Conservation (phyloP, 2,797 vertebrate genomes). For the Gephyroberyx darwinii region DNA sequence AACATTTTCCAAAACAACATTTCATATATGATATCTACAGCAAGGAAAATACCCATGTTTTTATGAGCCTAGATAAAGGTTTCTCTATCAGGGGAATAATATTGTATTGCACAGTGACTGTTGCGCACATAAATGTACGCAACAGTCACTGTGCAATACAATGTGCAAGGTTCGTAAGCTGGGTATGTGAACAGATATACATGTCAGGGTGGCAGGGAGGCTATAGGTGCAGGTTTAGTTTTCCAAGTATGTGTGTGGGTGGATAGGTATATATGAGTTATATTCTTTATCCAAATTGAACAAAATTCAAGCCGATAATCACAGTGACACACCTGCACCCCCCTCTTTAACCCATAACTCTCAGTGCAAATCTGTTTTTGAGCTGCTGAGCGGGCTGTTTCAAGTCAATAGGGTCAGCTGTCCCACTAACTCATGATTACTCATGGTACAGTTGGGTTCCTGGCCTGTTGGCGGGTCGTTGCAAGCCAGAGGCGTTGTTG, state of each 20-base stretch:
- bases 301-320: too few species aligned
- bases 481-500: too few species aligned
- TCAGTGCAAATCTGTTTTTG: too few species aligned
- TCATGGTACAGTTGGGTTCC: too few species aligned
- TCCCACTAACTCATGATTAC: too few species aligned
- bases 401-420: too few species aligned
- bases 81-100: background rate
- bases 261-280: background rate
- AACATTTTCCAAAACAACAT: constrained; percentile 43
- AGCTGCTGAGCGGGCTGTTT: too few species aligned
- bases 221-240: background rate
- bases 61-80: background rate
- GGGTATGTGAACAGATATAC: background rate
- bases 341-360: too few species aligned
- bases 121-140: background rate
- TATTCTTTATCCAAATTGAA: background rate
- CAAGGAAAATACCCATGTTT: background rate
- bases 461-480: too few species aligned
- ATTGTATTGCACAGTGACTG: too few species aligned
- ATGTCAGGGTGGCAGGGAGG: background rate
- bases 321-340: too few species aligned
- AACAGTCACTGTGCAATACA: background rate
- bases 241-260: background rate
- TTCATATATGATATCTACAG: constrained; percentile 7
- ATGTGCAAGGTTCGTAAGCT: background rate